Evolutionary conservation across 2,113 vertebrate species (phyloP), one percentile per base, ranked within the genome.

Genomic region (Crotalus viridis): DNA sequence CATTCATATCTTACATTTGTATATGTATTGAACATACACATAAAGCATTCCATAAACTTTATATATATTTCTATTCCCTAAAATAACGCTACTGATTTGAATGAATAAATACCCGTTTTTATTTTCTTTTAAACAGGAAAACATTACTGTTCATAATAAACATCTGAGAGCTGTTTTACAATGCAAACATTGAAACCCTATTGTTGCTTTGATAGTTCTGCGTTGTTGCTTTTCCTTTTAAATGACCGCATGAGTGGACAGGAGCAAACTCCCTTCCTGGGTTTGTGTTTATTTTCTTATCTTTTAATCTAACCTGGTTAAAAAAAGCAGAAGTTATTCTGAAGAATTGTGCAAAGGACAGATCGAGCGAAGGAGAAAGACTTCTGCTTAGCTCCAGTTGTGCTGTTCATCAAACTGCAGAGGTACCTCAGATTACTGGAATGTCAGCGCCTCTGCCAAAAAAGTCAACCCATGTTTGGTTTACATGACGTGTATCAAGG

Each of bases 401-500:
- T 88, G 91, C 88, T 91, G 92, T 15, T 46, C 85, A 28, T 91
- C 64, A 94, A 94, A 74, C 87, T 39, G 90, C 87, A 87, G 43
- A 54, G 87, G 92, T 33, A 87, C 51, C 19, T 61, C 8, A 54
- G 61, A 10, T 24, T 17, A 52, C 56, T 26, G 2, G 4, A 0
- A 94, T 57, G 3, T 52, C 59, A 55, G 74, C 3, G 92, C 55
- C 59, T 22, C 69, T 90, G 90, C 86, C 92, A 92, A 93, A 90
- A 26, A 8, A 46, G 33, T 0, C 64, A 52, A 10, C 10, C 81
- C 85, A 86, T 0, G 2, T 85, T 33, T 89, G 57, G 52, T 12
- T 95, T 81, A 89, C 93, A 57, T 51, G 3, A 89, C 86, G 95
- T 2, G 0, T 28, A 89, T 69, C 24, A 91, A 89, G 94, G 93